Base-by-base conservation (phyloP, 2,797 vertebrate species). In the Alectoris magna region DNA sequence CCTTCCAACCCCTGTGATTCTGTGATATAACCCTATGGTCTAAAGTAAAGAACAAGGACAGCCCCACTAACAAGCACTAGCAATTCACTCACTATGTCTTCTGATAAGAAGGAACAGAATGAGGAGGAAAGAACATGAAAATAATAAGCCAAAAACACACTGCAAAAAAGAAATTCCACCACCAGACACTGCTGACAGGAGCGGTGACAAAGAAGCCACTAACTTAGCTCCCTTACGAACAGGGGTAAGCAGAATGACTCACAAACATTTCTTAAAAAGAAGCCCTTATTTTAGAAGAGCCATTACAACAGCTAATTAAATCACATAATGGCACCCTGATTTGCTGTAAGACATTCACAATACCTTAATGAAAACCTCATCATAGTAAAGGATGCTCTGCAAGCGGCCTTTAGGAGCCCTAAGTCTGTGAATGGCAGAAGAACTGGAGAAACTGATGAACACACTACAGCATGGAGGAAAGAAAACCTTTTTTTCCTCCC, bases 1-100 rank as follows among this genome's bases (percentile, higher is more conserved):
- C 51, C 51, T 29, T 53, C 51, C 16, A 29, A 53, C 6, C 16
- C 51, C 15, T 17, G 51, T 6, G 6, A 29, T 29, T 53, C 51
- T 53, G 51, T 17, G 51, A 53, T 14, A 85, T 60, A 1, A 85
- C 34, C 49, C 49, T 34, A 19, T 4, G 3, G 58, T 91, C 72
- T 55, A 10, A 70, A 55, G 12, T 41, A 70, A 74, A 83, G 71
- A 0, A 59, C 0, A 0, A 84, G 44, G 5, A 38, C 2, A 66
- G 18, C 12, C 44, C 9, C 43, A 83, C 68, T 10, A 89, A 9
- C 4, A 64, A 66, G 16, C 13, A 6, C 46, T 53, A 84, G 51
- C 15, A 41, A 36, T 53, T 24, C 31, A 7, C 46, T 85, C 5
- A 3, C 27, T 62, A 41, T 6, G 6, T 62, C 10, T 88, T 43